These are phyloP conservation scores for Catharus minimus DNA, from an alignment of 2,113 vertebrate species.

Conservation along the genomic window DNA sequence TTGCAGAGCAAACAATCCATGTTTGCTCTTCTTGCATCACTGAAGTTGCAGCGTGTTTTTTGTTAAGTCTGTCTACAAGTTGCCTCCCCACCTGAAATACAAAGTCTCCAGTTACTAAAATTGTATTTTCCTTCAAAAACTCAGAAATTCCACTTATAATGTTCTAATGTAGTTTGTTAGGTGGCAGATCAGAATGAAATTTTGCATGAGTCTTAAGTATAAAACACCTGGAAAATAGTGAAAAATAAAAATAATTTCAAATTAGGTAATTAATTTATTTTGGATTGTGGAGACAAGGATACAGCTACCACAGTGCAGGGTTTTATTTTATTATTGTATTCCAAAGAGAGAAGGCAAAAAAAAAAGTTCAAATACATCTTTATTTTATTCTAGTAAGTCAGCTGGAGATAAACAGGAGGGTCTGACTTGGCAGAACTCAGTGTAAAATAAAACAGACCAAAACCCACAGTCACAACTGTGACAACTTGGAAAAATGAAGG, in stretches of 20 bases:
- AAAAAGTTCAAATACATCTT: background rate
- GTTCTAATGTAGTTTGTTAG: background rate
- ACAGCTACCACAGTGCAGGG: background rate
- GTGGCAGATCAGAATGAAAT: background rate
- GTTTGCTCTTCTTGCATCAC: background rate
- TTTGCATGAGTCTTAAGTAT: background rate
- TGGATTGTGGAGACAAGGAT: background rate
- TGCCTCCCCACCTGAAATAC: background rate
- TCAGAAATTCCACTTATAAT: background rate
- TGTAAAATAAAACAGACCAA: background rate
- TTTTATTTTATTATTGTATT: background rate
- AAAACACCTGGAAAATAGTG: background rate
- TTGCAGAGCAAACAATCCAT: background rate
- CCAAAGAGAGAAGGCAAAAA: background rate
- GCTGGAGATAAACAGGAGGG: background rate
- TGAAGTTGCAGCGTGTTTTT: background rate
- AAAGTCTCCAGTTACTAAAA: background rate
- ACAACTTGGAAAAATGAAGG: background rate
- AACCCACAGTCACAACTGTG: background rate
- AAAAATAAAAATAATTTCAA: background rate
- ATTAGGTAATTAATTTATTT: background rate
- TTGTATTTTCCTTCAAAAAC: background rate
- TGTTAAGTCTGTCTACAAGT: background rate
- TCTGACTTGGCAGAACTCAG: background rate
- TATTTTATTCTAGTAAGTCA: background rate